These are phyloP conservation scores for Megalops cyprinoides DNA, from an alignment of 2,797 vertebrate genomes.

Conservation along the genomic window DNA sequence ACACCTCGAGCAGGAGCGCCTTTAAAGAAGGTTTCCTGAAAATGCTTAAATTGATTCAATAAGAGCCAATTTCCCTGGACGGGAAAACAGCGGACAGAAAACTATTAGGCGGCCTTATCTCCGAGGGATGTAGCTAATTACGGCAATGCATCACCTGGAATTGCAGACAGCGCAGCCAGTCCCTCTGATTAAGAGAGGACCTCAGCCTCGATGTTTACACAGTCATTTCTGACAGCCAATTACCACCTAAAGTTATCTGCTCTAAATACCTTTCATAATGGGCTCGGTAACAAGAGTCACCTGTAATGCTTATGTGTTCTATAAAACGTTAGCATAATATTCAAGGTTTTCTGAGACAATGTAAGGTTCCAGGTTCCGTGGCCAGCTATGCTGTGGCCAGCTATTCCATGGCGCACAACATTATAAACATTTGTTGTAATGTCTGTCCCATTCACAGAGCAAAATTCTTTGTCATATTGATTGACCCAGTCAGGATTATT, in stretches of 20 bases:
- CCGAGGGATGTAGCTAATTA: slow-evolving; percentile 25
- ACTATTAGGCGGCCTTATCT: slow-evolving; percentile 23
- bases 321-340: no score
- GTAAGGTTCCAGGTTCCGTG: no score
- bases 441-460: no score
- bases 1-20: neutral
- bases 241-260: neutral
- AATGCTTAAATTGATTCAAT: slow-evolving; percentile 12
- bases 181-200: neutral
- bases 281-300: no score
- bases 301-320: no score
- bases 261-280: neutral
- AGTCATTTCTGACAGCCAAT: neutral
- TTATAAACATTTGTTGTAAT: neutral
- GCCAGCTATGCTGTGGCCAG: no score
- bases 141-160: slow-evolving; percentile 14
- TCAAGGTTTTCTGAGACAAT: no score
- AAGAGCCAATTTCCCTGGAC: slow-evolving; percentile 1
- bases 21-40: slow-evolving; percentile 14
- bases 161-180: neutral
- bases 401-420: no score
- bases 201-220: neutral
- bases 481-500: neutral
- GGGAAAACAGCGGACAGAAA: slow-evolving; percentile 11
- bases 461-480: neutral